A percentile compares a stretch with the other conserved stretches of the same genome.
phyloP scores from a whole-genome alignment of 2,888 invertebrate species.

The Dyspetes luteomarginatus region DNA sequence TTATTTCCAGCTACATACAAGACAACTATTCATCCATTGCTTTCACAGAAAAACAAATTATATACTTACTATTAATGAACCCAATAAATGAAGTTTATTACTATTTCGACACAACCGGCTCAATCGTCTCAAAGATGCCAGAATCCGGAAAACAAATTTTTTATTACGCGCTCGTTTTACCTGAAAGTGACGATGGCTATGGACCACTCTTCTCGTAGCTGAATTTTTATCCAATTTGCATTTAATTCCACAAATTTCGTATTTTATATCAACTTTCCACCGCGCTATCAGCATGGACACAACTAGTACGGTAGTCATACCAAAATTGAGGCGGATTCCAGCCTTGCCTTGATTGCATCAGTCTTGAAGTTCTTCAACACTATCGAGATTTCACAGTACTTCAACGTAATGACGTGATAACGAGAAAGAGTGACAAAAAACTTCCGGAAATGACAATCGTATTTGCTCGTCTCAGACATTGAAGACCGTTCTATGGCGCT shows the following conservation, averaged over 20 bases:
- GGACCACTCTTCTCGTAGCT: constrained; percentile 22
- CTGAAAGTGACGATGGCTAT: constrained; percentile 29
- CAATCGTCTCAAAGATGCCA: constrained; percentile 25
- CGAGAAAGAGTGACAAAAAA: background rate
- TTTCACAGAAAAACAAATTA: constrained; percentile 41
- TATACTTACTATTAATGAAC: background rate
- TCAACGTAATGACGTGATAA: background rate
- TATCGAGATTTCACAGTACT: background rate
- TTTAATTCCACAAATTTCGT: constrained; percentile 16
- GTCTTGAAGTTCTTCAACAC: constrained; percentile 15
- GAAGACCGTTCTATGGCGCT: constrained; percentile 5
- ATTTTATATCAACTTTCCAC: background rate
- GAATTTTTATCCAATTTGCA: constrained; percentile 34
- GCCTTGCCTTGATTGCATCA: constrained; percentile 11
- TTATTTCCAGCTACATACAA: constrained; percentile 5
- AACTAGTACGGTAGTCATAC: constrained; percentile 14
- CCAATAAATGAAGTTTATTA: constrained; percentile 16
- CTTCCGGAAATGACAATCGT: background rate
- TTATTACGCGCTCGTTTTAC: constrained; percentile 43
- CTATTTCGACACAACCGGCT: constrained; percentile 44
- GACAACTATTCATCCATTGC: background rate
- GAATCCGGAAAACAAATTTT: constrained; percentile 25
- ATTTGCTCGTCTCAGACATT: constrained; percentile 23
- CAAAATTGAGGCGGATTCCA: constrained; percentile 39
- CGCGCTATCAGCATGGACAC: background rate